Percentiles rank a stretch among this genome's conserved stretches.
These are phyloP conservation scores for Sceloporus undulatus DNA, from an alignment of 2,113 vertebrate genomes.

Conservation along the genomic window DNA sequence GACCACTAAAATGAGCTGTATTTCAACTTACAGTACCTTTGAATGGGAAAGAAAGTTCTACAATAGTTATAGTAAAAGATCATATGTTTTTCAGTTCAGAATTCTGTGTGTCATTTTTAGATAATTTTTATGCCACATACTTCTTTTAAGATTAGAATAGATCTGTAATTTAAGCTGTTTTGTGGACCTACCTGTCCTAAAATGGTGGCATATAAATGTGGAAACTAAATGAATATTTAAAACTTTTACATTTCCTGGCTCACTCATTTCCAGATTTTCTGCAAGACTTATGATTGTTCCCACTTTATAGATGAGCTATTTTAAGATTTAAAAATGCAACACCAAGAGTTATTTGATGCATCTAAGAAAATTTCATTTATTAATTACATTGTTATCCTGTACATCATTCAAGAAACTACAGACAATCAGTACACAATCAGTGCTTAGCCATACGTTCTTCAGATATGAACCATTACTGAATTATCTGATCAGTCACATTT, in stretches of 20 bases:
- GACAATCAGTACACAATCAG: not conserved
- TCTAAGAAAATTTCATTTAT: too few relatives aligned
- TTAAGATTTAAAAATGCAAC: not conserved
- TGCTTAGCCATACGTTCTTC: not conserved
- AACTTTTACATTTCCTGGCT: not conserved
- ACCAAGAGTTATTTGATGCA: not conserved
- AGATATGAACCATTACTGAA: not conserved
- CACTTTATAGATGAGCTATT: not conserved
- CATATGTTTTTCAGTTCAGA: not conserved
- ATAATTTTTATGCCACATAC: not conserved
- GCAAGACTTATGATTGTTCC: not conserved
- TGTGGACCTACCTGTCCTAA: not conserved
- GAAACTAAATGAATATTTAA: not conserved
- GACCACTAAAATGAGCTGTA: conserved; percentile 17
- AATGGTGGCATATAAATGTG: not conserved
- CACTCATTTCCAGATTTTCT: not conserved
- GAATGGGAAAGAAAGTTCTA: conserved; percentile 1
- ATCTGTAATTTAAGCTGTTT: not conserved
- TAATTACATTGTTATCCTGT: too few relatives aligned
- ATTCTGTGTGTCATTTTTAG: not conserved
- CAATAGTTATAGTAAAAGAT: not conserved
- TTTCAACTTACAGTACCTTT: not conserved
- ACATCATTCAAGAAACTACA: too few relatives aligned
- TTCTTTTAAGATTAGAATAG: not conserved
- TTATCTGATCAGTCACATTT: accelerated